phyloP scores from a whole-genome alignment of 2,113 vertebrate genomes.

The Haplochromis vanheusdeni region DNA sequence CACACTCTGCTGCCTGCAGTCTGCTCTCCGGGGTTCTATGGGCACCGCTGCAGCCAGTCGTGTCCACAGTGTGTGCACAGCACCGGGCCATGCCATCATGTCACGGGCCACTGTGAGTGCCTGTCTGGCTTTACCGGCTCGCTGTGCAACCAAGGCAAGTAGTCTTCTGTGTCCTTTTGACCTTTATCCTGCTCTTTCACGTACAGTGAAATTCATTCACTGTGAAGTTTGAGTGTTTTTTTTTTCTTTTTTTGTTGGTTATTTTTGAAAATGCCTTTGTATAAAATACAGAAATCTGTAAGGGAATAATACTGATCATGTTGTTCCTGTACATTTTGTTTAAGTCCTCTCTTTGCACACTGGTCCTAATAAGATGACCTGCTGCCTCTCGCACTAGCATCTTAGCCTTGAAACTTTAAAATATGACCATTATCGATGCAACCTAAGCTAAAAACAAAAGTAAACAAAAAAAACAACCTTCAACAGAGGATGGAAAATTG shows the following conservation, averaged over 20 bases:
- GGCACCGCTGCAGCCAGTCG: slow-evolving; percentile 85
- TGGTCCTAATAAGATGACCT: not conserved
- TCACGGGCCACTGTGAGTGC: slow-evolving; percentile 89
- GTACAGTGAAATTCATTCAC: not conserved
- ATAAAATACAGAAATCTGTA: not conserved
- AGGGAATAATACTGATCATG: not conserved
- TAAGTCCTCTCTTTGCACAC: not conserved
- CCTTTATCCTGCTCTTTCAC: not conserved
- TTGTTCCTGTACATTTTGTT: not conserved
- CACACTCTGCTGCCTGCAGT: slow-evolving; percentile 64
- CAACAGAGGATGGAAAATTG: slow-evolving; percentile 45
- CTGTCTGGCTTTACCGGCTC: slow-evolving; percentile 86
- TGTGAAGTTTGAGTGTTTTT: not conserved
- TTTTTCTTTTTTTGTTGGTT: not conserved
- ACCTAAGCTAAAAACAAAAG: not conserved
- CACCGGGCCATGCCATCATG: slow-evolving; percentile 86
- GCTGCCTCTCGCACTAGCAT: not conserved
- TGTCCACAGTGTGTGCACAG: slow-evolving; percentile 95
- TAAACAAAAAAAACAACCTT: not conserved
- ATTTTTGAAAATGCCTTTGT: not conserved
- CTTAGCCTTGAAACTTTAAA: slow-evolving; percentile 17
- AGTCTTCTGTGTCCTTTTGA: not conserved
- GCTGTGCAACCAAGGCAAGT: slow-evolving; percentile 94
- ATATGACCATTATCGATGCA: slow-evolving; percentile 49
- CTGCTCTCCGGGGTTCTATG: slow-evolving; percentile 90